Conservation (phyloP, 2,888 invertebrate genomes). For the Eupithecia inturbata region DNA sequence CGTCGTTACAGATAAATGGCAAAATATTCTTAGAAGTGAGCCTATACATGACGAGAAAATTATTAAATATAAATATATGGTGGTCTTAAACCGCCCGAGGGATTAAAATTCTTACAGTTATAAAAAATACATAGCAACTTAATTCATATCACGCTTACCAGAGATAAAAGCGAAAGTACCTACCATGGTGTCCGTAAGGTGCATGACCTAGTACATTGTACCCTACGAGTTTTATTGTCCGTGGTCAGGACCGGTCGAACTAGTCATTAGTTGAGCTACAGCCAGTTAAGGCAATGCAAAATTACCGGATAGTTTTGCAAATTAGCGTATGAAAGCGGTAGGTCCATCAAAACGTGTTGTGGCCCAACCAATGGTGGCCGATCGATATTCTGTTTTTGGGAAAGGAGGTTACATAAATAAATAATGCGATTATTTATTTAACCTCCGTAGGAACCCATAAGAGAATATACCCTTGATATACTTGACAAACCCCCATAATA, state of each 20-base stretch:
- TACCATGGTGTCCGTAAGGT: constrained; percentile 29
- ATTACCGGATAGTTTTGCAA: constrained; percentile 10
- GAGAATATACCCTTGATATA: neutral
- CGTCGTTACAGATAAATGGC: neutral
- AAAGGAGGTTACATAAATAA: neutral
- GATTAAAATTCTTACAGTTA: neutral
- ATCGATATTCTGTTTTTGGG: neutral
- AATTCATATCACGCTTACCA: constrained; percentile 19
- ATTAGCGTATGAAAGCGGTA: neutral
- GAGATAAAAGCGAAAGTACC: constrained; percentile 32
- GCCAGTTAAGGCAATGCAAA: constrained; percentile 3
- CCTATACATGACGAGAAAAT: too few species aligned
- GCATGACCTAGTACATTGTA: constrained; percentile 32
- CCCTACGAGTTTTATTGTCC: constrained; percentile 45
- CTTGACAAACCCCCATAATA: neutral
- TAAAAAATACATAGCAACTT: neutral
- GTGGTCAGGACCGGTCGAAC: constrained; percentile 53
- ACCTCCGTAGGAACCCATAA: too few species aligned
- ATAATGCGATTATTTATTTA: too few species aligned
- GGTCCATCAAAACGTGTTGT: neutral
- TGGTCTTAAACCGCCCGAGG: neutral
- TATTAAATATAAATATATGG: neutral
- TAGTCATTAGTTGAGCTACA: constrained; percentile 39
- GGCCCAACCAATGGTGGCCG: neutral
- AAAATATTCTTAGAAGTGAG: neutral